Conservation (phyloP, 2,888 invertebrate species). For the Marronus borbonicus region DNA sequence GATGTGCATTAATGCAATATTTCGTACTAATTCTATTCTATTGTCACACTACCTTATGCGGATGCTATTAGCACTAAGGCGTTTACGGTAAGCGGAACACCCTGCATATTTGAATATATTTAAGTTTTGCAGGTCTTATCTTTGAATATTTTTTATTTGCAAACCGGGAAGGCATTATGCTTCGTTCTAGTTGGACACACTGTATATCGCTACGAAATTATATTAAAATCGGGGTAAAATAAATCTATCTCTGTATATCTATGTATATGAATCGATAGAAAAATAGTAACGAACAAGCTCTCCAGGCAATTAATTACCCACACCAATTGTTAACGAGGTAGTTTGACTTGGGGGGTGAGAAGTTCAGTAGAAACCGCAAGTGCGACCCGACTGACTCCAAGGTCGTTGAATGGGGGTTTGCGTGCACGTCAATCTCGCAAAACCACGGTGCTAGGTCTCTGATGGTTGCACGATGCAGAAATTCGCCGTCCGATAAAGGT, state of each 20-base stretch:
- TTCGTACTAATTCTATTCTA: too few species aligned
- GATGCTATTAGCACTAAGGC: too few species aligned
- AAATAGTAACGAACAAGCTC: slow-evolving; percentile 3
- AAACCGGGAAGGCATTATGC: too few species aligned
- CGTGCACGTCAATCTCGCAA: slow-evolving; percentile 38
- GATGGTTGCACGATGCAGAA: slow-evolving; percentile 2
- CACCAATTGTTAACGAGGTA: slow-evolving; percentile 18
- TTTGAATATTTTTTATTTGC: too few species aligned
- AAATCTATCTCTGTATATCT: neutral
- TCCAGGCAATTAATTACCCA: slow-evolving; percentile 28
- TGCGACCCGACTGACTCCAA: slow-evolving; percentile 39
- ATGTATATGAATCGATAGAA: neutral
- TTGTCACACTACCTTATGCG: too few species aligned
- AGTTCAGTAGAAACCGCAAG: slow-evolving; percentile 40
- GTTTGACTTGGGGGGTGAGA: slow-evolving; percentile 1
- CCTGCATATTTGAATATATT: too few species aligned
- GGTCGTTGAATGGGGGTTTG: slow-evolving; percentile 30
- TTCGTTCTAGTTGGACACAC: too few species aligned
- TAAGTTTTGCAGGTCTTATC: too few species aligned
- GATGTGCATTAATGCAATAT: too few species aligned
- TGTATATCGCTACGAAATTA: too few species aligned
- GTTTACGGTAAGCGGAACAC: too few species aligned
- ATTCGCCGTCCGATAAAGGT: slow-evolving; percentile 16
- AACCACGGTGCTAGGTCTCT: neutral
- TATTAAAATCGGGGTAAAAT: too few species aligned